phyloP scores from a whole-genome alignment of 1,140 invertebrate species.

The Dendroctonus valens region DNA sequence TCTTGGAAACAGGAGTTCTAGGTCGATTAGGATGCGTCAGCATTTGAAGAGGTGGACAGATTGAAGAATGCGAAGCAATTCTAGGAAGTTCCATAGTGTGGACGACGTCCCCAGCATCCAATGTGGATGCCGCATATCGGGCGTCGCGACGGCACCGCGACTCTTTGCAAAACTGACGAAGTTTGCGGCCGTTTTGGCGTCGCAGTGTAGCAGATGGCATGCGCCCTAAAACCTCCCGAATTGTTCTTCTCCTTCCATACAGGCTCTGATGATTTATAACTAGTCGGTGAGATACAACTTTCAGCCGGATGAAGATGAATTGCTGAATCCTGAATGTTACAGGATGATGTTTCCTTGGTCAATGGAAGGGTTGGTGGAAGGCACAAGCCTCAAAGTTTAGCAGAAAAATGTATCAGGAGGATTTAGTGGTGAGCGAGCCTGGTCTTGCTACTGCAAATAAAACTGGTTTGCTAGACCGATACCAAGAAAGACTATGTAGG shows the following conservation, averaged over 20 bases:
- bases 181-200: slow-evolving; percentile 10
- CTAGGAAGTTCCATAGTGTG: slow-evolving; percentile 46
- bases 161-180: slow-evolving; percentile 16
- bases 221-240: slow-evolving; percentile 13
- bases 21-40: slow-evolving; percentile 40
- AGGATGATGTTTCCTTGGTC: background rate
- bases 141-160: slow-evolving; percentile 27
- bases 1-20: slow-evolving; percentile 43
- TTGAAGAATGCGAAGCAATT: slow-evolving; percentile 47
- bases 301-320: background rate
- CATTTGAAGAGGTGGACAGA: slow-evolving; percentile 43
- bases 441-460: too few species aligned
- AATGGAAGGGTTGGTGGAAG: too few species aligned
- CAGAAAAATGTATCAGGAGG: too few species aligned
- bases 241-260: background rate
- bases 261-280: slow-evolving; percentile 5
- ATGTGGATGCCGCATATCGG: slow-evolving; percentile 27
- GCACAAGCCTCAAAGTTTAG: too few species aligned
- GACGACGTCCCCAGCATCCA: slow-evolving; percentile 40
- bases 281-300: slow-evolving; percentile 3
- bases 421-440: too few species aligned
- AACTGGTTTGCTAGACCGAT: too few species aligned
- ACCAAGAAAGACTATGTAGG: too few species aligned
- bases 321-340: background rate
- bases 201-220: slow-evolving; percentile 25